These are phyloP conservation scores for Radopholus similis DNA, from an alignment of 1,140 invertebrate genomes.

Conservation along the genomic window DNA sequence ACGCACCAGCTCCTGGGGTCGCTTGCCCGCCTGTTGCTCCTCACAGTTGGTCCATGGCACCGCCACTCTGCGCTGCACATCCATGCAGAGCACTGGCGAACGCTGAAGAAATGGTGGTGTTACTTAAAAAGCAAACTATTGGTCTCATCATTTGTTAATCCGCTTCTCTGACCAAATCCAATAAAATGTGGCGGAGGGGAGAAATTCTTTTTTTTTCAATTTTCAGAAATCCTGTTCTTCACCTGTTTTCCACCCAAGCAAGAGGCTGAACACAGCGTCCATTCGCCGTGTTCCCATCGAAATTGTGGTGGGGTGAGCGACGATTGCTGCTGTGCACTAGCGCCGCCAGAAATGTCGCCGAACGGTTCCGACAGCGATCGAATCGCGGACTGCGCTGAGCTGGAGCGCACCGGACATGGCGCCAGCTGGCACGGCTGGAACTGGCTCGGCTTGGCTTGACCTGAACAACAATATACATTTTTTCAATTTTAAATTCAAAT, in stretches of 20 bases:
- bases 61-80: slow-evolving; percentile 77
- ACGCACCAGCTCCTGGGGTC: slow-evolving; percentile 80
- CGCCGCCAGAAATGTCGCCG: no score
- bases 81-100: slow-evolving; percentile 81
- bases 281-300: slow-evolving; percentile 64
- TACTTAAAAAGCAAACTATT: no score
- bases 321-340: no score
- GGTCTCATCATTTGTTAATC: slow-evolving; percentile 10
- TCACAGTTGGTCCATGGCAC: slow-evolving; percentile 79
- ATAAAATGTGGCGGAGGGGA: background rate
- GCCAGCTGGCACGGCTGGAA: slow-evolving; percentile 51
- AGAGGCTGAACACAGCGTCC: slow-evolving; percentile 83
- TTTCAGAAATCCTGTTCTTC: no score
- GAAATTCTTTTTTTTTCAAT: no score
- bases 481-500: background rate
- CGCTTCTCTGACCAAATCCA: background rate
- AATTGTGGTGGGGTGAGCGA: background rate
- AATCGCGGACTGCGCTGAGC: background rate
- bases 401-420: slow-evolving; percentile 4
- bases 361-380: background rate
- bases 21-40: slow-evolving; percentile 65
- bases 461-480: slow-evolving; percentile 13
- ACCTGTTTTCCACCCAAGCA: slow-evolving; percentile 79
- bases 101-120: no score
- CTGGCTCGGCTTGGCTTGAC: slow-evolving; percentile 38